These are phyloP conservation scores for Lepus timidus DNA, from an alignment of 2,113 vertebrate genomes.

Conservation along the genomic window DNA sequence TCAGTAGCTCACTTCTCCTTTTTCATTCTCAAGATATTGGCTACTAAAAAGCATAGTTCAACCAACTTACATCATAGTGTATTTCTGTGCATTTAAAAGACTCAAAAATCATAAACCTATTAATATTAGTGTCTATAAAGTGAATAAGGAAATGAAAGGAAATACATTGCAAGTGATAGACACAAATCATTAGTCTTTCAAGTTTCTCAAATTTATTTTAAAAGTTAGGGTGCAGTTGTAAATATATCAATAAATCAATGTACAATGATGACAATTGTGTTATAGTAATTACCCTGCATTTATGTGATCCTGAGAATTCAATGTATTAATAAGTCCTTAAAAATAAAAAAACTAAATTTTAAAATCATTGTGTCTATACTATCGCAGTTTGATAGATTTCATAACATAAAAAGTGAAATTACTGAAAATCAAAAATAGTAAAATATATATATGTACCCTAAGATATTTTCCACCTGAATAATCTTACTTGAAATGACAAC, in stretches of 20 bases:
- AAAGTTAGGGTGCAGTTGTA: neutral
- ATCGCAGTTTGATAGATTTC: neutral
- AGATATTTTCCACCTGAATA: slow-evolving; percentile 23
- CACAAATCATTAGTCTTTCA: neutral
- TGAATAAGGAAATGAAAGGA: neutral
- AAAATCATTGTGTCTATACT: no score
- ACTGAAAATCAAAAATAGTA: slow-evolving; percentile 46
- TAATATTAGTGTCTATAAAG: neutral
- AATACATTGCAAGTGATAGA: neutral
- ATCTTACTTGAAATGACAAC: slow-evolving; percentile 59
- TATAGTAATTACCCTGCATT: no score
- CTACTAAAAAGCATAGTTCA: neutral
- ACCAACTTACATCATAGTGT: neutral
- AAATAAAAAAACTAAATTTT: no score
- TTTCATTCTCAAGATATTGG: neutral
- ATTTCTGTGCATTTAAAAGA: neutral
- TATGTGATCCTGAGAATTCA: no score
- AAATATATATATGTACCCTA: neutral
- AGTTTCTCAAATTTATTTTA: neutral
- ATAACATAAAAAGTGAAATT: slow-evolving; percentile 69
- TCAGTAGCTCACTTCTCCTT: neutral
- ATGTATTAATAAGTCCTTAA: no score
- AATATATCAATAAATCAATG: neutral
- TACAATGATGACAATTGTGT: slow-evolving; percentile 38
- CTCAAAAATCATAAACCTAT: neutral